Evolutionary conservation across 1,140 invertebrate genomes (phyloP).

Genomic region (Ephestia elutella): DNA sequence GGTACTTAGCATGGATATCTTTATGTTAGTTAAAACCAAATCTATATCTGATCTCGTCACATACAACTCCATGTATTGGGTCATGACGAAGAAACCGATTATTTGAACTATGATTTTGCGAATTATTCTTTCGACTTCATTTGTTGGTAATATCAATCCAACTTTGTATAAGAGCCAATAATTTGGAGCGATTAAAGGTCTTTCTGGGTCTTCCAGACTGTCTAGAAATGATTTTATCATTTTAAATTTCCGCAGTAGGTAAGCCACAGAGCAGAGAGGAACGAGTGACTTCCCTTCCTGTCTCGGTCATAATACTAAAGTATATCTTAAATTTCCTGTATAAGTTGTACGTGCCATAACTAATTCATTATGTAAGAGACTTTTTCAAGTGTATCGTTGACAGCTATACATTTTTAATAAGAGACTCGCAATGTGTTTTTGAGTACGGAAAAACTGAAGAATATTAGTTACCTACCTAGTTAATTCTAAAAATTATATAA

Average conservation of each 20-base stretch:
- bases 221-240: conserved; percentile 42
- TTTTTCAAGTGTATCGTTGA: too few species aligned
- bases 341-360: too few species aligned
- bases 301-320: neutral
- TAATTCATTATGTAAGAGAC: too few species aligned
- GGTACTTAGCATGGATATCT: conserved; percentile 58
- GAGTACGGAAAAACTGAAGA: too few species aligned
- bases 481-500: too few species aligned
- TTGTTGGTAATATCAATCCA: conserved; percentile 52
- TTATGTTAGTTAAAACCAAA: conserved; percentile 50
- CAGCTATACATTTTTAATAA: too few species aligned
- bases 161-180: conserved; percentile 49
- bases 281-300: too few species aligned
- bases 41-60: conserved; percentile 49
- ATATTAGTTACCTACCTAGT: too few species aligned
- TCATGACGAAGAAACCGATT: conserved; percentile 43
- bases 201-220: conserved; percentile 37
- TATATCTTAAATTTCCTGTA: neutral
- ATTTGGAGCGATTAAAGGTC: conserved; percentile 45
- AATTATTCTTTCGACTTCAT: conserved; percentile 22
- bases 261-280: too few species aligned
- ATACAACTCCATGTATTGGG: conserved; percentile 54
- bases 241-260: conserved; percentile 18
- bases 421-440: too few species aligned
- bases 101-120: conserved; percentile 43